Base-by-base conservation (phyloP, 2,797 vertebrate species). In the Gymnopithys bicolor region DNA sequence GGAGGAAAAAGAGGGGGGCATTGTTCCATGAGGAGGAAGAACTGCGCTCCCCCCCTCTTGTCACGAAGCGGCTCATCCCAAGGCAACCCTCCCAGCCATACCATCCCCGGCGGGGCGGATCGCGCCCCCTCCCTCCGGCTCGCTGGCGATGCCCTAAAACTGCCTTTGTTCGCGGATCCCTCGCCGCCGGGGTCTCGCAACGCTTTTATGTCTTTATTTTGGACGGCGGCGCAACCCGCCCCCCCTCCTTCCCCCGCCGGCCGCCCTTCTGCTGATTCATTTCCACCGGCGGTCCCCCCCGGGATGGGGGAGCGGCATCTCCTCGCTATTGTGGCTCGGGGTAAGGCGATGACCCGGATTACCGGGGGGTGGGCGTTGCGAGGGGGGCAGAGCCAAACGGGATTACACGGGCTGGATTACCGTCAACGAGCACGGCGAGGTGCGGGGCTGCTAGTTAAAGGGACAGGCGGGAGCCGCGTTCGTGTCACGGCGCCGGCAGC, bases 81-180 rank as follows among this genome's bases (percentile, higher is more conserved):
- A 52, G 69, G 70, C 67, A 52, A 48, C 12, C 3, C 35, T 23
- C 11, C 19, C 4, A 7, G 22, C 32, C 27, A 35, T 3, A 37
- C 5, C 27, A 76, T 41, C 80, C 59, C 66, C 51, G 35, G 93
- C 96, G 95, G 41, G 96, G 93, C 63, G 87, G 95, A 98, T 98
- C 98, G 98, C 98, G 97, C 97, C 96, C 98, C 97, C 97, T 97
- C 95, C 96, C 96, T 94, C 77, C 21, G 27, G 63, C 78, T 84
- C 79, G 56, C 41, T 53, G 77, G 59, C 53, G 74, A 56, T 63
- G 82, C 82, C 93, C 94, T 94, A 95, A 96, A 91, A 97, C 97
- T 95, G 95, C 97, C 98, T 98, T 98, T 98, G 98, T 98, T 98
- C 96, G 89, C 43, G 37, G 71, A 49, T 52, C 15, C n/a, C 67